Evolutionary conservation across 2,888 invertebrate genomes (phyloP).

Genomic region (Leptinotarsa rubiginosa): DNA sequence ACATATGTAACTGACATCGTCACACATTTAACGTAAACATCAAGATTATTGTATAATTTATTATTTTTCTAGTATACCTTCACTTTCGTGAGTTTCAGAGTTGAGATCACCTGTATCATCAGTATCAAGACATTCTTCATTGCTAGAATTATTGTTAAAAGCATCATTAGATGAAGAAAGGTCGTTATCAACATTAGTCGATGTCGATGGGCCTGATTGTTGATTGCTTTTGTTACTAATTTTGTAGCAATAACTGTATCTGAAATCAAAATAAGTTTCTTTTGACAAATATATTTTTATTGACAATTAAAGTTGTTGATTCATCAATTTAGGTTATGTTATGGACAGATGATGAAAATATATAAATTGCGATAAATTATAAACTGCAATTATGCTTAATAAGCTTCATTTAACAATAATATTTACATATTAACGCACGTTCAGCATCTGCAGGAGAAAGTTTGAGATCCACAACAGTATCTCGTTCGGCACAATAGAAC

Average conservation of each 20-base stretch:
- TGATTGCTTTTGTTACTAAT: conserved; percentile 9
- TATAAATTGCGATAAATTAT: conserved; percentile 24
- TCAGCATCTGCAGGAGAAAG: conserved; percentile 18
- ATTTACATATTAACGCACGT: conserved; percentile 20
- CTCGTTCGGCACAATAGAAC: no score
- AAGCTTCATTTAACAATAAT: conserved; percentile 21
- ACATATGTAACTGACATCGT: background rate
- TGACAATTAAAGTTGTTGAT: background rate
- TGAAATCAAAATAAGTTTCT: conserved; percentile 13
- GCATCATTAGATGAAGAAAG: conserved; percentile 11
- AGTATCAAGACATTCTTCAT: conserved; percentile 24
- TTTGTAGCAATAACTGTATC: conserved; percentile 25
- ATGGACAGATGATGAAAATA: conserved; percentile 20
- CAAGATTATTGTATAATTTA: conserved; percentile 25
- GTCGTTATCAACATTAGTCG: conserved; percentile 8
- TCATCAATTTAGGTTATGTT: conserved; percentile 13
- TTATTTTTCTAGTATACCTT: conserved; percentile 26
- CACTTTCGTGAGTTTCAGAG: conserved; percentile 24
- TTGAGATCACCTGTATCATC: conserved; percentile 7
- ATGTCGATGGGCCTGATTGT: conserved; percentile 21
- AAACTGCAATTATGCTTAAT: conserved; percentile 14
- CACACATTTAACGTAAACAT: conserved; percentile 19
- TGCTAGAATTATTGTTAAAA: background rate
- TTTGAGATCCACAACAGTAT: conserved; percentile 19
- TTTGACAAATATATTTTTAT: no score